Percentiles rank a stretch among this genome's conserved stretches.
Conservation (phyloP, 1,140 invertebrate genomes). For the Drosophila pallidifrons region DNA sequence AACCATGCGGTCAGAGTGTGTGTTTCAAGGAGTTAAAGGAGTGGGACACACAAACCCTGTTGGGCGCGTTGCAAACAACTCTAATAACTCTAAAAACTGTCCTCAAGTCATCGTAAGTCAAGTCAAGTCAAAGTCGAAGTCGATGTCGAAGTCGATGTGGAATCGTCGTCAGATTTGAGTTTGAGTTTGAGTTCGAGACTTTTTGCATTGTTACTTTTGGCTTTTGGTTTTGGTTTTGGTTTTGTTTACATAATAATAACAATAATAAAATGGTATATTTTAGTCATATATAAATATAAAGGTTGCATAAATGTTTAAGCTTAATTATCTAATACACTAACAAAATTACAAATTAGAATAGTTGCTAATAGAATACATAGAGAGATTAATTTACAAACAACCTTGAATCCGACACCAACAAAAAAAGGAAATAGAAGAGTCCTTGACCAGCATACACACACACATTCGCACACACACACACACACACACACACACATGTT, state of each 20-base stretch:
- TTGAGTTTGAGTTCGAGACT: conserved; percentile 31
- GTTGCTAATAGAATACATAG: not conserved
- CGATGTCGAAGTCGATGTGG: not conserved
- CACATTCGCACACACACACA: not conserved
- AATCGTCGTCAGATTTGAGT: not conserved
- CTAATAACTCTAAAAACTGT: conserved; percentile 49
- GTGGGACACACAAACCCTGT: conserved; percentile 51
- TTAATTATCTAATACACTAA: conserved; percentile 53
- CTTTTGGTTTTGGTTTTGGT: conserved; percentile 31
- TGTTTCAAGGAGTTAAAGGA: conserved; percentile 59
- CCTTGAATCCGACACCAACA: conserved; percentile 32
- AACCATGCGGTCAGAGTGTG: conserved; percentile 53
- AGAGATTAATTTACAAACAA: conserved; percentile 18
- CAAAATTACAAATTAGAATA: conserved; percentile 21
- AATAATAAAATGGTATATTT: conserved; percentile 81
- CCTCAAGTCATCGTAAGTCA: not conserved
- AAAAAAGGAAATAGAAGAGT: not conserved
- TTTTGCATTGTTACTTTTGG: conserved; percentile 25
- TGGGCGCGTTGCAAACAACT: conserved; percentile 50
- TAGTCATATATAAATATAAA: conserved; percentile 78
- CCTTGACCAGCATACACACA: not conserved
- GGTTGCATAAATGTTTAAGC: conserved; percentile 53
- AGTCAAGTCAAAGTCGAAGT: not conserved
- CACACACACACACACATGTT: not conserved
- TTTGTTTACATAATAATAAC: conserved; percentile 74